Base-by-base conservation (phyloP, 2,797 vertebrate genomes). In the Odontamblyopus lacepedii region DNA sequence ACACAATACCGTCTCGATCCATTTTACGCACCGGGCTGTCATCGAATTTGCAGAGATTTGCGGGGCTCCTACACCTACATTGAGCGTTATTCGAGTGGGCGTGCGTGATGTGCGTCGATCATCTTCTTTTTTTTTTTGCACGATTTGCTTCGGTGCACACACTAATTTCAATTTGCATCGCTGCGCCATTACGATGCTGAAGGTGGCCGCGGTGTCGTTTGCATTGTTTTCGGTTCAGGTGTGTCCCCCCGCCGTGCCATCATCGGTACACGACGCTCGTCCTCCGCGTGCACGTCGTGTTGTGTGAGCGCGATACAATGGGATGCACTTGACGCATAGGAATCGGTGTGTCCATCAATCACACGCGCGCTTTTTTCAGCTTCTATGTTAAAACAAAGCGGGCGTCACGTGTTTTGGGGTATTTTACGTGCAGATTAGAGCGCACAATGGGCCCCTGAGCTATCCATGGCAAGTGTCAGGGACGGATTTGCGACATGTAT, bases 221-320 rank as follows among this genome's bases (percentile, higher is more conserved):
- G 80, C 83, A 71, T 83, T 80, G 82, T 88, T 80, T 67, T 69
- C 69, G 67, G 60, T 32, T 71, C 88, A 87, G 88, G 86, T 88
- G 84, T 62, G 77, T 48, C 63, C 2, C 59, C 29, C 12, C 26
- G 11, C 57, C 64, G 53, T 69, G 16, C 18, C 74, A 38, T 76
- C 19, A 32, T 75, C 18, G 16, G 48, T 69, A 4, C 56, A 32
- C 76, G 80, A 70, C 48, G 41, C 18, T 0, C 30, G 23, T 63
- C 73, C 63, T 27, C 19, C 44, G 18, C 13, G 48, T n/a, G 50
- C 1, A 26, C n/a, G 56, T 13, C 63, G 64, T 48, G 9, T 18
- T 38, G 66, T 60, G 41, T 32, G 35, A 23, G 29, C 65, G 18
- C 2, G 48, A n/a, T 32, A 53, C 48, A 67, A 67, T 32, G 48